Percentiles rank a stretch among this genome's conserved stretches.
phyloP scores from a whole-genome alignment of 1,140 invertebrate species.

The Drosophila kohkoa region DNA sequence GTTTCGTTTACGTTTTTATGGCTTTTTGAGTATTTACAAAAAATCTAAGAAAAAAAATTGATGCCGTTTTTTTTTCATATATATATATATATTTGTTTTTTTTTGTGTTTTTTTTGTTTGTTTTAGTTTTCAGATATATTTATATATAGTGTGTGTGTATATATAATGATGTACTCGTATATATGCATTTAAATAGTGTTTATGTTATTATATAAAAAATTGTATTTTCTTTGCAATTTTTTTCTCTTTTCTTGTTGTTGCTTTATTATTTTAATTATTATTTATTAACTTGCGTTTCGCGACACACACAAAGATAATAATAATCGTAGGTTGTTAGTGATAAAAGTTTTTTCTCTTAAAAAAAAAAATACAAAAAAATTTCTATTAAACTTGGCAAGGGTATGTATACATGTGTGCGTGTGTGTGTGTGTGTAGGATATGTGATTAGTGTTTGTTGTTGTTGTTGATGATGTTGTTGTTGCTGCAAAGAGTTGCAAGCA shows the following conservation, averaged over 20 bases:
- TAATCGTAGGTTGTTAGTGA: slow-evolving; percentile 31
- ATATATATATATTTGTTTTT: slow-evolving; percentile 40
- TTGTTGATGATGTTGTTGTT: neutral
- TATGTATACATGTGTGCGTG: slow-evolving; percentile 26
- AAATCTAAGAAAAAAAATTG: slow-evolving; percentile 75
- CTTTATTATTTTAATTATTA: slow-evolving; percentile 4
- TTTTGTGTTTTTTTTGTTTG: neutral
- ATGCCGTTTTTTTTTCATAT: slow-evolving; percentile 35
- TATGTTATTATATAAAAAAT: slow-evolving; percentile 36
- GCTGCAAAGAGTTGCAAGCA: slow-evolving; percentile 27
- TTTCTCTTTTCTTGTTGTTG: neutral
- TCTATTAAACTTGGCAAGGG: slow-evolving; percentile 42
- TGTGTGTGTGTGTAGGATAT: slow-evolving; percentile 46
- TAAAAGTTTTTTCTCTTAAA: slow-evolving; percentile 22
- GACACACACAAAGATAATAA: slow-evolving; percentile 45
- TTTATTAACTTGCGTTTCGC: slow-evolving; percentile 36
- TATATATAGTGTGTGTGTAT: slow-evolving; percentile 29
- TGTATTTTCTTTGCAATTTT: slow-evolving; percentile 20
- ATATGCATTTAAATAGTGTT: slow-evolving; percentile 50
- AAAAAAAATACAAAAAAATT: slow-evolving; percentile 42
- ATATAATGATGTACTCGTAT: slow-evolving; percentile 33
- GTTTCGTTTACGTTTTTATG: slow-evolving; percentile 28
- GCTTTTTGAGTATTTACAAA: slow-evolving; percentile 80
- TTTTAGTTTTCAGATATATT: slow-evolving; percentile 21
- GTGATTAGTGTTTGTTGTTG: slow-evolving; percentile 27